These are phyloP conservation scores for Camponotus pennsylvanicus DNA, from an alignment of 1,140 invertebrate species.

Conservation along the genomic window DNA sequence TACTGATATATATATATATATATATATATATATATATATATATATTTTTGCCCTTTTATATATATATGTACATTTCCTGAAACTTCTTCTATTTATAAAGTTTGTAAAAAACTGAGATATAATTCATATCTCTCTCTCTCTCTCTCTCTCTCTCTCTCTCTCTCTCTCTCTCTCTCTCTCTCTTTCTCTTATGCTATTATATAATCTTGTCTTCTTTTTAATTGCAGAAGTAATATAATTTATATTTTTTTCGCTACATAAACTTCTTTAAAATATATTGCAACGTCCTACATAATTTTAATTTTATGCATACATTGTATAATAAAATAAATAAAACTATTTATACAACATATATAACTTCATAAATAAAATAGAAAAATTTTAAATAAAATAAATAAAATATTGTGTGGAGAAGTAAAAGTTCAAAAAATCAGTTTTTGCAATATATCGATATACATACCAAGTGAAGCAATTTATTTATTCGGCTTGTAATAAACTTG, in stretches of 20 bases:
- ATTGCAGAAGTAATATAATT: background rate
- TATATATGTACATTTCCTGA: background rate
- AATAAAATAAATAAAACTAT: background rate
- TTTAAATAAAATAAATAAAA: slow-evolving; percentile 30
- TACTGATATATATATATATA: too few species aligned
- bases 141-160: too few species aligned
- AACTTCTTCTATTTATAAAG: background rate
- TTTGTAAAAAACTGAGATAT: background rate
- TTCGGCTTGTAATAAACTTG: slow-evolving; percentile 32
- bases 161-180: background rate
- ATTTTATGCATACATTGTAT: background rate
- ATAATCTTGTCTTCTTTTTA: background rate
- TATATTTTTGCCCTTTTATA: background rate
- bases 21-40: background rate
- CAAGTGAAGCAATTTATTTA: slow-evolving; percentile 41
- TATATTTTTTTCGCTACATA: background rate
- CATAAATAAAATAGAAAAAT: too few species aligned
- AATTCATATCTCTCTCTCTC: background rate
- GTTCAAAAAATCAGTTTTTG: slow-evolving; percentile 3
- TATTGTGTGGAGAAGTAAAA: slow-evolving; percentile 15
- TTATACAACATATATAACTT: too few species aligned
- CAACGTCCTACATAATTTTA: background rate
- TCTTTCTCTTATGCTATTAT: background rate
- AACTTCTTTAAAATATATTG: background rate
- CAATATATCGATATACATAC: slow-evolving; percentile 1